These are phyloP conservation scores for Hucho hucho DNA, from an alignment of 2,113 vertebrate species.

Conservation along the genomic window DNA sequence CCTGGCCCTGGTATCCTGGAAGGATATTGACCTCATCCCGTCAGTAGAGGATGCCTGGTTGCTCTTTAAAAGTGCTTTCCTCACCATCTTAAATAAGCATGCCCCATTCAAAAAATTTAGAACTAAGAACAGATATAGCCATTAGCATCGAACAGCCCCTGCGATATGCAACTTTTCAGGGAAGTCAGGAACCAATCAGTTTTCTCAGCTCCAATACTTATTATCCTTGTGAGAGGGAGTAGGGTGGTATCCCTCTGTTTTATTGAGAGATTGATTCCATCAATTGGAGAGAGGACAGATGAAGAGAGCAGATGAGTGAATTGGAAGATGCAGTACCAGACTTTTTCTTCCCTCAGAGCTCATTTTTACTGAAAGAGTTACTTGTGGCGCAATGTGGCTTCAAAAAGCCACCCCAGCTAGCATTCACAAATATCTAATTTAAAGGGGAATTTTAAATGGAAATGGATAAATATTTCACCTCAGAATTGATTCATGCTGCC, in stretches of 20 bases:
- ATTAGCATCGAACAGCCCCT: too few species aligned
- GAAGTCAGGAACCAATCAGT: too few species aligned
- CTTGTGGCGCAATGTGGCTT: conserved; percentile 56
- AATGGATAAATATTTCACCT: conserved; percentile 78
- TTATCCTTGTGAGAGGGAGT: neutral
- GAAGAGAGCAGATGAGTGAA: conserved; percentile 3
- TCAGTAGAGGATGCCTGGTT: too few species aligned
- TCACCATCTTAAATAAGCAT: too few species aligned
- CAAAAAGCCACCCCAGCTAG: conserved; percentile 62
- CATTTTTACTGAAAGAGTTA: conserved; percentile 58
- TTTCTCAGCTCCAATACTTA: neutral
- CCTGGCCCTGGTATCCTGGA: too few species aligned
- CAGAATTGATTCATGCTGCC: conserved; percentile 63
- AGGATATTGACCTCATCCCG: too few species aligned
- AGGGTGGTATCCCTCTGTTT: neutral
- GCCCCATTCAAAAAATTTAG: too few species aligned
- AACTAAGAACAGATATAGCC: too few species aligned
- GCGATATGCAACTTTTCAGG: too few species aligned
- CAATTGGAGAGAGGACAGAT: neutral
- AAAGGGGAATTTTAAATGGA: conserved; percentile 78
- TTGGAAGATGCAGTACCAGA: neutral
- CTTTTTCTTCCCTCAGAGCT: conserved; percentile 22
- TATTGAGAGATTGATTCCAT: neutral
- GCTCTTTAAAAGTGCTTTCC: too few species aligned
- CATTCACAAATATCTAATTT: conserved; percentile 70